A percentile compares a stretch with the other conserved stretches of the same genome.
Evolutionary conservation across 2,113 vertebrate genomes (phyloP).

Genomic region (Petromus typicus): DNA sequence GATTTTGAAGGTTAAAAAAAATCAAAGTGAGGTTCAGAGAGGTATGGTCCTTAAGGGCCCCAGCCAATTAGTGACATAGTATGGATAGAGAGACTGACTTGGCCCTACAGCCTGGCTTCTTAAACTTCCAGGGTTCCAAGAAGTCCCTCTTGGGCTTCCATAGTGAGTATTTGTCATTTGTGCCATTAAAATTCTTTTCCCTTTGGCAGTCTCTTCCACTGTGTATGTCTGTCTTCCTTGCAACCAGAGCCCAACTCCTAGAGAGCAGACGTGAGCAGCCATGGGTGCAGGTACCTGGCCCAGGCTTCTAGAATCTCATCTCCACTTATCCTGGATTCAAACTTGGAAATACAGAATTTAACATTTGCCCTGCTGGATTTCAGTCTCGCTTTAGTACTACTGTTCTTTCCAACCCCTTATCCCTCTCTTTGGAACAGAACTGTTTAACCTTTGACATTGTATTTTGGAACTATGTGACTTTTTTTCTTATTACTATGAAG

Average conservation of each 20-base stretch:
- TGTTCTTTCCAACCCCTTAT: too few relatives aligned
- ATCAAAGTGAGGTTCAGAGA: background rate
- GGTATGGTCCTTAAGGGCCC: background rate
- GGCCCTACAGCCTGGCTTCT: background rate
- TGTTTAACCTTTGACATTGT: too few relatives aligned
- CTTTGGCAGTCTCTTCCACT: background rate
- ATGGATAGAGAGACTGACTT: background rate
- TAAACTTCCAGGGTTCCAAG: background rate
- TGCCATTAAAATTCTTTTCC: background rate
- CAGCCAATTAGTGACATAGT: background rate
- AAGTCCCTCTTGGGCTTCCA: background rate
- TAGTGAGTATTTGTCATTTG: background rate
- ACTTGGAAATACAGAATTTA: too few relatives aligned
- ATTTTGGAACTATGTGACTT: too few relatives aligned
- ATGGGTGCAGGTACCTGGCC: background rate
- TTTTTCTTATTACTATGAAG: too few relatives aligned
- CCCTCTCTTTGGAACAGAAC: too few relatives aligned
- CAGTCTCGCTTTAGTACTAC: too few relatives aligned
- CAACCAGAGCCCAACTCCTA: background rate
- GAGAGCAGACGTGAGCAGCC: background rate
- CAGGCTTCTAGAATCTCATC: background rate
- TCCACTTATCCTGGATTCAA: too few relatives aligned
- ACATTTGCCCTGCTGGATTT: too few relatives aligned
- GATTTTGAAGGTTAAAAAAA: slow-evolving; percentile 63
- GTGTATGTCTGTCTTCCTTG: background rate